Evolutionary conservation across 2,888 invertebrate genomes (phyloP).

Genomic region (Matsumyia berberina): DNA sequence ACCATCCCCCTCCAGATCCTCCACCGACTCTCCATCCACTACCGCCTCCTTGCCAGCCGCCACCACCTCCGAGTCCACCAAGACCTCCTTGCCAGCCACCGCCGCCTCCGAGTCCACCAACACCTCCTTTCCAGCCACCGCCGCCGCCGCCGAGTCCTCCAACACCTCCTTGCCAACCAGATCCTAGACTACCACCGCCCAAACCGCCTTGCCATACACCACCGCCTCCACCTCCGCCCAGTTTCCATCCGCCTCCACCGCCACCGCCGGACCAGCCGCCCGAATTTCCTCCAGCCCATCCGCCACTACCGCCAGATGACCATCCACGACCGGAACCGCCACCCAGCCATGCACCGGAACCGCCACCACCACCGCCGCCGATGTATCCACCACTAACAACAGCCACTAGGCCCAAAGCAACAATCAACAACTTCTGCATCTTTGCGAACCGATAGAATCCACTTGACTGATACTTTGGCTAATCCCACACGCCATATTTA

Average conservation of each 20-base stretch:
- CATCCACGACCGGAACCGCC: conserved; percentile 75
- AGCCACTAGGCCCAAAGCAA: conserved; percentile 67
- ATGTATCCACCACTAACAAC: conserved; percentile 62
- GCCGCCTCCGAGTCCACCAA: conserved; percentile 73
- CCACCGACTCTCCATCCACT: conserved; percentile 55
- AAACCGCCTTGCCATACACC: conserved; percentile 64
- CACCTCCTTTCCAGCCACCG: conserved; percentile 58
- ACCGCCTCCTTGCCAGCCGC: conserved; percentile 59
- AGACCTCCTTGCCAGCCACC: conserved; percentile 46
- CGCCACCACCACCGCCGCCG: conserved; percentile 52
- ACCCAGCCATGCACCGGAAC: conserved; percentile 74
- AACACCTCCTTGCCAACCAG: conserved; percentile 63
- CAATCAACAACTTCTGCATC: conserved; percentile 75
- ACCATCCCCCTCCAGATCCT: conserved; percentile 40
- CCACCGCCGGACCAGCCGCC: conserved; percentile 46
- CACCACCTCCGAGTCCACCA: conserved; percentile 69
- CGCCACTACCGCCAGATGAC: conserved; percentile 77
- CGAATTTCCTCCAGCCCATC: conserved; percentile 74
- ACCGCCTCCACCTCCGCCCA: conserved; percentile 45
- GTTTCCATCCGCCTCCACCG: conserved; percentile 60
- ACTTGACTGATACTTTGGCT: conserved; percentile 71
- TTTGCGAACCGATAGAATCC: conserved; percentile 70
- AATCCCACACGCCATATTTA: conserved; percentile 64
- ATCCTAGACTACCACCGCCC: conserved; percentile 66
- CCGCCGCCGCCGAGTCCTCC: conserved; percentile 76